phyloP scores from a whole-genome alignment of 2,113 vertebrate species.

The Oncorhynchus mykiss region DNA sequence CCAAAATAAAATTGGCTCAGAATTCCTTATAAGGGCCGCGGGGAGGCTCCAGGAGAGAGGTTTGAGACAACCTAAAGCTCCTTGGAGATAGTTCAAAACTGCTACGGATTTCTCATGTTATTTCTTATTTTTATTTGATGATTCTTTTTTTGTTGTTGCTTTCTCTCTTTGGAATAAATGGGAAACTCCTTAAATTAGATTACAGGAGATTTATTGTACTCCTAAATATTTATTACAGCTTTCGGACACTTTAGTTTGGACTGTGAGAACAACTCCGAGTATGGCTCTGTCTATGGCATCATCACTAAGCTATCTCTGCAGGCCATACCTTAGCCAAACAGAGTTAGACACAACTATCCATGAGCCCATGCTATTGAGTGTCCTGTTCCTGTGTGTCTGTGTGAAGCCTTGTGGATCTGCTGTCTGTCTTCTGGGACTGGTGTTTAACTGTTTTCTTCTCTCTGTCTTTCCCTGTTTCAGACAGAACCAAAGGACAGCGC shows the following conservation, averaged over 20 bases:
- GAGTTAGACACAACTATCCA: background rate
- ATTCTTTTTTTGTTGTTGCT: slow-evolving; percentile 5
- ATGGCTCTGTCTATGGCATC: background rate
- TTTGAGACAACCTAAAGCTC: slow-evolving; percentile 52
- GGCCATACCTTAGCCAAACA: background rate
- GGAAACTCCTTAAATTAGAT: slow-evolving; percentile 29
- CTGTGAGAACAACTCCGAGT: background rate
- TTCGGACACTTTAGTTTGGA: background rate
- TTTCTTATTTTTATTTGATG: slow-evolving; percentile 5
- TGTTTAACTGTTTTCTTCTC: background rate
- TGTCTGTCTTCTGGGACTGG: slow-evolving; percentile 3
- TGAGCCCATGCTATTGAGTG: background rate
- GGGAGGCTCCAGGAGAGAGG: slow-evolving; percentile 55
- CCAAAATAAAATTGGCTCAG: slow-evolving; percentile 63
- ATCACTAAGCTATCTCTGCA: background rate
- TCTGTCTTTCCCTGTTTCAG: background rate
- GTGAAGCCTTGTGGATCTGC: background rate
- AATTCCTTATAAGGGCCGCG: slow-evolving; percentile 72
- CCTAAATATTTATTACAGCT: background rate
- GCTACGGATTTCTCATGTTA: slow-evolving; percentile 44
- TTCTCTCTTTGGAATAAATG: slow-evolving; percentile 14
- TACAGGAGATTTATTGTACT: slow-evolving; percentile 1
- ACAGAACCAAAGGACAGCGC: background rate
- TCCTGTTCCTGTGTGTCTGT: background rate
- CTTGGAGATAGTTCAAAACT: slow-evolving; percentile 43